Percentiles rank a stretch among this genome's conserved stretches.
These are phyloP conservation scores for Meliscaeva auricollis DNA, from an alignment of 2,888 invertebrate species.

Conservation along the genomic window DNA sequence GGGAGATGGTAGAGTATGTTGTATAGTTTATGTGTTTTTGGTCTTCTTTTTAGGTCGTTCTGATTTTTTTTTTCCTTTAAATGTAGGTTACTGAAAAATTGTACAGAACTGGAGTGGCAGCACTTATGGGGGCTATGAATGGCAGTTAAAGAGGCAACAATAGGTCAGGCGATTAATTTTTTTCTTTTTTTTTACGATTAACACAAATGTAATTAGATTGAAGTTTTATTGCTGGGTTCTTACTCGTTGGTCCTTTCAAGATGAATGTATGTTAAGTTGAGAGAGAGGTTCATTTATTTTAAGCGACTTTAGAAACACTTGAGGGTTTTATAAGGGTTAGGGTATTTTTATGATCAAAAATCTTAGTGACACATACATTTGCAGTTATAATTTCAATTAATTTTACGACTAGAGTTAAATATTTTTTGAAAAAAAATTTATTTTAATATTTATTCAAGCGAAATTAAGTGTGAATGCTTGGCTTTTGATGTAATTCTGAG, in stretches of 20 bases:
- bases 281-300: background rate
- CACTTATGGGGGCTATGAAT: slow-evolving; percentile 49
- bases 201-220: slow-evolving; percentile 21
- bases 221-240: background rate
- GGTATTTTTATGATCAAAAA: background rate
- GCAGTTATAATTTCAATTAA: background rate
- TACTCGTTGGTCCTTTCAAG: background rate
- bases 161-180: slow-evolving; percentile 35
- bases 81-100: slow-evolving; percentile 55
- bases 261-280: slow-evolving; percentile 21
- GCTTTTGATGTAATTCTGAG: background rate
- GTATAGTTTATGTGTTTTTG: slow-evolving; percentile 3
- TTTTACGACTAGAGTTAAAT: background rate
- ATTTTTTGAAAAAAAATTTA: background rate
- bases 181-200: slow-evolving; percentile 29
- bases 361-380: background rate
- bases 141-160: slow-evolving; percentile 64
- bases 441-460: background rate
- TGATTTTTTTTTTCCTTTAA: slow-evolving; percentile 13
- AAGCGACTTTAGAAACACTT: background rate
- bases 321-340: background rate
- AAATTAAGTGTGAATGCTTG: background rate
- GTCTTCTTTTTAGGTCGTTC: slow-evolving; percentile 26
- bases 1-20: background rate
- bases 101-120: slow-evolving; percentile 44